Evolutionary conservation across 1,140 invertebrate species (phyloP), one percentile per base, ranked within the genome.

Genomic region (Neomicropteryx cornuta): DNA sequence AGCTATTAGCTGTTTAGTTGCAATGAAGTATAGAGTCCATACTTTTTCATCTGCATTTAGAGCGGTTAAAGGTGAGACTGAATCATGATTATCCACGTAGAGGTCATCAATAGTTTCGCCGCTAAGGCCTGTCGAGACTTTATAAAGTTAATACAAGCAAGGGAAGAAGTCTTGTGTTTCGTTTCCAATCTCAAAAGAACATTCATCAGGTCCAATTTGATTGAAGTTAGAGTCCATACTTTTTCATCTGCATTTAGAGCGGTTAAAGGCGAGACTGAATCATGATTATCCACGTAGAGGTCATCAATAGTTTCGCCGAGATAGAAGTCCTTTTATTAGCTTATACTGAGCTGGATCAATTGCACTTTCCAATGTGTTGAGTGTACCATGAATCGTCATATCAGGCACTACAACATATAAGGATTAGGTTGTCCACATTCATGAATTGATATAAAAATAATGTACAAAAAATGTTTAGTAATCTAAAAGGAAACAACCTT

Each of bases 131-230:
- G 61, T 18, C 78, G 73, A 0, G 90, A 95, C 55, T 87, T 87
- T 34, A 96, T 87, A 57, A 96, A 96, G 60, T 95, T 89, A 36
- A 96, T 76, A 44, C 83, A 85, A 2, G 89, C 87, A 13, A 97
- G 61, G 4, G 86, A 77, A 1, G 69, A 61, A 31, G 75, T 70
- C 20, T 61, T 63, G 30, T 71, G 60, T 45, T 64, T 64, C 2
- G 78, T 68, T 49, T 76, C 62, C 14, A 93, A 53, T 44, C 82
- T 75, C 3, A 94, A 61, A 0, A 79, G 83, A 1, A 96, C 90
- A 60, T 95, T 87, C n/a, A 87, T 76, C 3, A 97, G 64, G 50
- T 94, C 81, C 20, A 97, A 69, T 42, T 78, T 77, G 44, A 96
- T 76, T 1, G 81, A 87, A 5, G 82, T 79, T 20, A 74, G 70